Evolutionary conservation across 2,888 invertebrate species (phyloP), one percentile per base, ranked within the genome.

Genomic region (Harmothoe impar): DNA sequence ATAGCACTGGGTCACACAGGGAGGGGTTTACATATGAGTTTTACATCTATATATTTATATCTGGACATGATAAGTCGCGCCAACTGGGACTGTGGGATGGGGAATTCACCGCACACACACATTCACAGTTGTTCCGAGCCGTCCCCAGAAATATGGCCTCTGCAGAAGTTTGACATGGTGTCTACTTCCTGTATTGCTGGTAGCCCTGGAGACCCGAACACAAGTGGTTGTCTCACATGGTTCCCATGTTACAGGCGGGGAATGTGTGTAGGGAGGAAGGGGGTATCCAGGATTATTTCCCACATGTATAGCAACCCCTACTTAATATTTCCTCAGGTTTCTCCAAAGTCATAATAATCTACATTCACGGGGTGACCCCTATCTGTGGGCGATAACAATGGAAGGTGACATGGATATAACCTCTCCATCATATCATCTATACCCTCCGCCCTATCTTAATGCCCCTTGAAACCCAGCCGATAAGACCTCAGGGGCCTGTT

Each of bases 381-480:
- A 62, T 62, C n/a, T 20, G 62, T 62, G 62, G 15, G 62, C 62
- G 62, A 62, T 62, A 62, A n/a, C 5, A 72, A 72, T 15, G 72
- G 72, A 72, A 72, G 29, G 72, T 15, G 72, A 72, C 72, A 72
- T 72, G 72, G 72, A 12, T 29, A 12, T 72, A 72, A 29, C 72
- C 72, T n/a, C 43, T 17, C 72, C 29, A 25, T 72, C 72, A 72
- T 62, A 62, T 29, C 72, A 5, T 29, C 31, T 72, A 62, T n/a
- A 20, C 29, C 72, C 72, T 29, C 1, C 29, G 25, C 31, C 29
- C 25, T 72, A 72, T 72, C 72, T 29, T 72, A 29, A 72, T 72
- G 31, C 31, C 72, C 72, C 17, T 7, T 72, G 72, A 72, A 72
- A 72, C 25, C 25, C 25, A 29, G 5, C 25, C 31, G 72, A 72